Evolutionary conservation across 2,888 invertebrate species (phyloP), one percentile per base, ranked within the genome.

Genomic region (Anthophora plumipes): DNA sequence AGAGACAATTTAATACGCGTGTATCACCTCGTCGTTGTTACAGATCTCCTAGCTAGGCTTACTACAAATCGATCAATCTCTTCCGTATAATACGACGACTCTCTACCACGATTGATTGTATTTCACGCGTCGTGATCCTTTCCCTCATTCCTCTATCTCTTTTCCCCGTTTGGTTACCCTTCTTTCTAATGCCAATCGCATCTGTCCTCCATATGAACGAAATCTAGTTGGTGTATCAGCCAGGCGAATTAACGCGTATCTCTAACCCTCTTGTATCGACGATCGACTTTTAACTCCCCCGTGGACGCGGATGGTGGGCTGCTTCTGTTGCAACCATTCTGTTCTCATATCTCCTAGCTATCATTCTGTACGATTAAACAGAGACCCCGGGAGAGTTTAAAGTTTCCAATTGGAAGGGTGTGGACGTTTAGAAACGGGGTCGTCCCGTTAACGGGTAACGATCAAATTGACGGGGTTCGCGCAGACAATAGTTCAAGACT

Each of bases 341-440:
- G 82, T 67, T 69, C 63, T 82, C 84, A 80, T 87, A 88, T 86
- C 83, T 86, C 81, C 84, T 81, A 73, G 77, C 89, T 86, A 90
- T 91, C 88, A 90, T 91, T 91, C 88, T 90, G 82, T 89, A 75
- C 91, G 90, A 91, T 91, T 91, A 89, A 90, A 83, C 91, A 77
- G 72, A 80, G 82, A 87, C 85, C 82, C 43, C 89, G 20, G 72
- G 85, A 83, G 86, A 84, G 85, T 87, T 86, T 80, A 84, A 87
- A 88, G 81, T 88, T 89, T 88, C 80, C 76, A 59, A 66, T 63
- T 22, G 72, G 69, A 9, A 43, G 57, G 68, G 39, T 11, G 37
- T 3, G n/a, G 14, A 61, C 46, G 52, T 75, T 83, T 69, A 68
- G 73, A 64, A 74, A 69, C 81, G 64, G 80, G 61, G 66, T 61